Evolutionary conservation across 2,113 vertebrate genomes (phyloP).

Genomic region (Sorex fumeus): DNA sequence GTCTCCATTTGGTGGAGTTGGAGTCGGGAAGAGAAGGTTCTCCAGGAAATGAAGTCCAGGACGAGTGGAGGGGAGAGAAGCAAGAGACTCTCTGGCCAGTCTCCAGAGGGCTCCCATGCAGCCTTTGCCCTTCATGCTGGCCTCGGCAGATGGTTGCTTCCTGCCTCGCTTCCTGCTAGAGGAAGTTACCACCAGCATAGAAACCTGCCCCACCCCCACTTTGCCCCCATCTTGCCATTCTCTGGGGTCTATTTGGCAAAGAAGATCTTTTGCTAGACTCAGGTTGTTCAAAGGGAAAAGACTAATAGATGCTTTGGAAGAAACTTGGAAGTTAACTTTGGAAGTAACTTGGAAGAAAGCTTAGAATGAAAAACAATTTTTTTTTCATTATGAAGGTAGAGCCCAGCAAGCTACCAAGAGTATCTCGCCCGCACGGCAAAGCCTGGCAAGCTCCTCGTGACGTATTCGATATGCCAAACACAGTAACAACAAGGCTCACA

Average conservation of each 20-base stretch:
- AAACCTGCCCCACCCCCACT: neutral
- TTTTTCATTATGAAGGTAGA: neutral
- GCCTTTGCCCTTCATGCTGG: rapidly evolving
- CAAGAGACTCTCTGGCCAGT: neutral
- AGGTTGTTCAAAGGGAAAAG: conserved; percentile 42
- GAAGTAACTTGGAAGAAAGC: conserved; percentile 46
- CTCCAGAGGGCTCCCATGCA: neutral
- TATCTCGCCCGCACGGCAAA: too few relatives aligned
- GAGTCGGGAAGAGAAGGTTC: neutral
- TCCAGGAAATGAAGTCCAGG: neutral
- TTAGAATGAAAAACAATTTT: neutral
- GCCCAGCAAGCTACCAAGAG: too few relatives aligned
- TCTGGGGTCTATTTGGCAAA: neutral
- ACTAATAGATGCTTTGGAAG: neutral
- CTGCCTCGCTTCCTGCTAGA: neutral
- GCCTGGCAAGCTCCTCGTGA: too few relatives aligned
- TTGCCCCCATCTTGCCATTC: neutral
- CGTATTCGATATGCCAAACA: too few relatives aligned
- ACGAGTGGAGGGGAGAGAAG: neutral
- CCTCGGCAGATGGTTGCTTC: neutral
- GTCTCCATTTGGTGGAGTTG: neutral
- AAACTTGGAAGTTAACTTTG: conserved; percentile 58
- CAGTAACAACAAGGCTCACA: too few relatives aligned
- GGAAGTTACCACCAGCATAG: neutral
- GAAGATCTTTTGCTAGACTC: neutral